phyloP scores from a whole-genome alignment of 2,888 invertebrate genomes.

The Oscheius sp. region DNA sequence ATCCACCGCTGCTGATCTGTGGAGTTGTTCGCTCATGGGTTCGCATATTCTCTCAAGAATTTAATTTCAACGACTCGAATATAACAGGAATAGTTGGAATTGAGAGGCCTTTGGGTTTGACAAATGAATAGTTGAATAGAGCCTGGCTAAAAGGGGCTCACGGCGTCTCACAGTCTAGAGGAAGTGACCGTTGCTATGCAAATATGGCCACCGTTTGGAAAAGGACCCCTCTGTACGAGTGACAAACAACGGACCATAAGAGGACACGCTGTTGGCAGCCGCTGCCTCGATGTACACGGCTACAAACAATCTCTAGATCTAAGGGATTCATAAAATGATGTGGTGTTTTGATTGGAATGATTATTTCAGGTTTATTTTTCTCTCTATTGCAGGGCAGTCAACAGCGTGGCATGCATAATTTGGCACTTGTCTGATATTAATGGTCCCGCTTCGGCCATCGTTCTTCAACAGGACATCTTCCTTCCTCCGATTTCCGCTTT shows the following conservation, averaged over 20 bases:
- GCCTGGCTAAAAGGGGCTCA: conserved; percentile 5
- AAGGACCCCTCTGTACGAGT: conserved; percentile 21
- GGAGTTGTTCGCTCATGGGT: too few relatives aligned
- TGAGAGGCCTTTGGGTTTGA: too few relatives aligned
- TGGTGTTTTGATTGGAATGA: neutral
- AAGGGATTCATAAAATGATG: too few relatives aligned
- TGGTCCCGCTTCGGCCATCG: conserved; percentile 28
- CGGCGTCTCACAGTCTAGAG: conserved; percentile 10
- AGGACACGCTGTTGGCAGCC: conserved; percentile 28
- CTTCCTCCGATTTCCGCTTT: neutral
- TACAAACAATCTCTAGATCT: too few relatives aligned
- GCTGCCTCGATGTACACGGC: too few relatives aligned
- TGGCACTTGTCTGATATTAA: conserved; percentile 28
- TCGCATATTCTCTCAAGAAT: too few relatives aligned
- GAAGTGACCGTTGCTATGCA: conserved; percentile 31
- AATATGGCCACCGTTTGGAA: conserved; percentile 29
- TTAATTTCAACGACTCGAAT: too few relatives aligned
- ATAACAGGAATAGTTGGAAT: too few relatives aligned
- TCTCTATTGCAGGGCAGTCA: conserved; percentile 1
- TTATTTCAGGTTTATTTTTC: neutral
- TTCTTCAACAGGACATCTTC: conserved; percentile 24
- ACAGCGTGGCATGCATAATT: conserved; percentile 25
- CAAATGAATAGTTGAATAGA: neutral
- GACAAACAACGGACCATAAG: conserved; percentile 25
- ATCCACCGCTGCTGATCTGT: too few relatives aligned